Conservation (phyloP, 2,888 invertebrate species). For the Thera obeliscata region DNA sequence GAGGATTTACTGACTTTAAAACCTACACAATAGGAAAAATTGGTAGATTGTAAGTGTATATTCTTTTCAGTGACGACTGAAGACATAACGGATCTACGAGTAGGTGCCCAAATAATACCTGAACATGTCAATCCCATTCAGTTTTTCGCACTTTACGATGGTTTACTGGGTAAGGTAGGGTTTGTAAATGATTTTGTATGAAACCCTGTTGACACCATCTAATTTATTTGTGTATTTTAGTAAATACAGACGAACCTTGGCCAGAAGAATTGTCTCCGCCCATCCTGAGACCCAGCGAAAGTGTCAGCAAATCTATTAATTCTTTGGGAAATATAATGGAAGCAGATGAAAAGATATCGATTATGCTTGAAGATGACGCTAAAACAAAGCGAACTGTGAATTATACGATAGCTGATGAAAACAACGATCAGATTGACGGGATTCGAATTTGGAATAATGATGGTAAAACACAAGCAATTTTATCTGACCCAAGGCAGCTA, state of each 20-base stretch:
- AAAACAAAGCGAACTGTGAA: neutral
- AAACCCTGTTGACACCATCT: neutral
- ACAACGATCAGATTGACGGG: neutral
- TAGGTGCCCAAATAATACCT: conserved; percentile 2
- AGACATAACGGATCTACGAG: conserved; percentile 2
- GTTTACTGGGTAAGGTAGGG: conserved; percentile 61
- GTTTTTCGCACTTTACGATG: conserved; percentile 56
- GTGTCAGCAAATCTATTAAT: conserved; percentile 64
- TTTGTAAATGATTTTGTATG: neutral
- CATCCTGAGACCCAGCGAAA: conserved; percentile 56
- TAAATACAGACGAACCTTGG: conserved; percentile 71
- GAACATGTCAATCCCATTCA: conserved; percentile 37
- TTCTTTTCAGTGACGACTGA: conserved; percentile 23
- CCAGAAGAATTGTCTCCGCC: conserved; percentile 54
- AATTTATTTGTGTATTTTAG: conserved; percentile 45
- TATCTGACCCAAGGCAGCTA: neutral
- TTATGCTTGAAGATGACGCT: conserved; percentile 22
- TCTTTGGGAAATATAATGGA: conserved; percentile 70
- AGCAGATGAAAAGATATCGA: conserved; percentile 53
- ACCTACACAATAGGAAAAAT: neutral
- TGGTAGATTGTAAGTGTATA: neutral
- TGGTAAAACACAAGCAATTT: neutral
- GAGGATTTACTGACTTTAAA: too few species aligned
- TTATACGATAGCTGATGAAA: neutral
- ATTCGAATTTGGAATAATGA: neutral